Evolutionary conservation across 2,113 vertebrate species (phyloP).

Genomic region (Psilopsiagon aymara): DNA sequence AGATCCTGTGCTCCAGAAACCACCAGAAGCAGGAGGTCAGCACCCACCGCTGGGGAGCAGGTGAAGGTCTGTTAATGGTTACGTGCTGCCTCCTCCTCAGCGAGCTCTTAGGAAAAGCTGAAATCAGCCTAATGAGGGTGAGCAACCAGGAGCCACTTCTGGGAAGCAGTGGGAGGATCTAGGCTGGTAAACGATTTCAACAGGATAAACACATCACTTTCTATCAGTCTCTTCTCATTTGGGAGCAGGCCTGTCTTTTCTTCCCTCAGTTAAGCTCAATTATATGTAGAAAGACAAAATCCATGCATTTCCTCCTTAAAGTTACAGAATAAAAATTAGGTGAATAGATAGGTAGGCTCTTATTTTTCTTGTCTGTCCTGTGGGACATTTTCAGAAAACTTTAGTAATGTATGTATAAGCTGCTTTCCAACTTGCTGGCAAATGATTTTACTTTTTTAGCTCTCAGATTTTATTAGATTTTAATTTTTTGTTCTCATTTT

Average conservation of each 20-base stretch:
- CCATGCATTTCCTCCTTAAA: constrained; percentile 48
- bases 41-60: background rate
- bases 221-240: constrained; percentile 24
- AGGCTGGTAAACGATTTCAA: background rate
- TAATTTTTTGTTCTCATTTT: constrained; percentile 65
- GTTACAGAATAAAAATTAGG: constrained; percentile 35
- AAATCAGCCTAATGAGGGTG: background rate
- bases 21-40: background rate
- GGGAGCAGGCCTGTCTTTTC: constrained; percentile 64
- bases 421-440: background rate
- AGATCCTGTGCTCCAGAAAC: background rate
- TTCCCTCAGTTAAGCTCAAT: constrained; percentile 64
- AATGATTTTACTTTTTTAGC: constrained; percentile 26
- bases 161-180: background rate
- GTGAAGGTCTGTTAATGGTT: background rate
- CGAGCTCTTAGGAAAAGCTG: background rate
- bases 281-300: constrained; percentile 51
- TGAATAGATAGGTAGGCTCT: constrained; percentile 19
- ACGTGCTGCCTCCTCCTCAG: background rate
- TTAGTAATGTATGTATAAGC: constrained; percentile 4
- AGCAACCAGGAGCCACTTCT: background rate
- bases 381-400: constrained; percentile 48
- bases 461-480: constrained; percentile 71
- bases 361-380: constrained; percentile 2
- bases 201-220: background rate